Conservation (phyloP, 1,140 invertebrate species). For the Drosophila nigromelanica region DNA sequence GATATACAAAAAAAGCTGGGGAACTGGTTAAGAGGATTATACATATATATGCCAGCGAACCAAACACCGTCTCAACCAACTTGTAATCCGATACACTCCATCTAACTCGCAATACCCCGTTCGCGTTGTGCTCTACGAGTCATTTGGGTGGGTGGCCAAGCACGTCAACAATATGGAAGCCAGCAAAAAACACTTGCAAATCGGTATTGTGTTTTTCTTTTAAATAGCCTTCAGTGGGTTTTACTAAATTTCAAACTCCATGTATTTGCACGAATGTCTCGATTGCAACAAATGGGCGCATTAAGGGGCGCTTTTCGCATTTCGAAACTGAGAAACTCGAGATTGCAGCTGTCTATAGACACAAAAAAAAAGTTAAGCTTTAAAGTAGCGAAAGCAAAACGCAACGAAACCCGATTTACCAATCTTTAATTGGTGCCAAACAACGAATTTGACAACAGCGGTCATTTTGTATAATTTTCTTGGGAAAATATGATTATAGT, state of each 20-base stretch:
- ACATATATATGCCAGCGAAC: neutral
- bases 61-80: conserved; percentile 19
- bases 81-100: conserved; percentile 54
- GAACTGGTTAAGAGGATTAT: conserved; percentile 48
- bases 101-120: conserved; percentile 37
- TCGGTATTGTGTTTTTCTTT: conserved; percentile 1
- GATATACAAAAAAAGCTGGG: conserved; percentile 11
- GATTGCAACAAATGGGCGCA: conserved; percentile 36
- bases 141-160: conserved; percentile 51
- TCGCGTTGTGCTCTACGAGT: conserved; percentile 36
- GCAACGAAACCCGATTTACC: conserved; percentile 5
- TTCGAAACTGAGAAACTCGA: conserved; percentile 34
- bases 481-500: neutral
- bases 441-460: neutral
- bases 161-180: conserved; percentile 42
- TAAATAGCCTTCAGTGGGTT: conserved; percentile 23
- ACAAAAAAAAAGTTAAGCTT: conserved; percentile 2
- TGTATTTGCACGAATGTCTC: conserved; percentile 46
- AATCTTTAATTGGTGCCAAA: neutral
- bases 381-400: conserved; percentile 25
- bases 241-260: conserved; percentile 20
- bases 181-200: conserved; percentile 11
- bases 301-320: conserved; percentile 12
- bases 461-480: neutral
- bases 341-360: conserved; percentile 24